These are phyloP conservation scores for Drosophila siamana DNA, from an alignment of 2,888 invertebrate species.

Conservation along the genomic window DNA sequence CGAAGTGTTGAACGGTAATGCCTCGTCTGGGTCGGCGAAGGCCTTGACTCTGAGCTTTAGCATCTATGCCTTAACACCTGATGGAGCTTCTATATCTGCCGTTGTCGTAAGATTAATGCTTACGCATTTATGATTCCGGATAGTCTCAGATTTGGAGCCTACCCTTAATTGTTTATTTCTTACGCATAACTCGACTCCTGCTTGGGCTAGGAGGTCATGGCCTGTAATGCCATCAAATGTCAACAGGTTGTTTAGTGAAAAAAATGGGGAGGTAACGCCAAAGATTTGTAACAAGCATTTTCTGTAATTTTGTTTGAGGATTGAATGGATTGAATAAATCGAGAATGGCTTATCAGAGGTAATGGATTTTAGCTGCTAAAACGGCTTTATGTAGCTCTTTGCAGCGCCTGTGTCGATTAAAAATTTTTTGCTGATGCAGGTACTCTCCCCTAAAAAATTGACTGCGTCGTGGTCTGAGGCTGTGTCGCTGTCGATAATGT, in stretches of 20 bases:
- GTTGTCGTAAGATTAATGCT: not conserved
- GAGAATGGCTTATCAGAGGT: not conserved
- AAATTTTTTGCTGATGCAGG: too few relatives aligned
- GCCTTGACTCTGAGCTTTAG: not conserved
- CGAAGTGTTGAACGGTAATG: not conserved
- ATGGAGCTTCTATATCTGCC: too few relatives aligned
- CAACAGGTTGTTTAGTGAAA: not conserved
- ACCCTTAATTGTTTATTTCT: not conserved
- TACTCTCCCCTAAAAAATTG: not conserved
- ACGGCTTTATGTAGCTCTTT: slow-evolving; percentile 1
- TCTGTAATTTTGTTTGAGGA: not conserved
- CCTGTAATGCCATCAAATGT: slow-evolving; percentile 1
- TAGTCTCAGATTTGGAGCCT: too few relatives aligned
- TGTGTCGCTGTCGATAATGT: not conserved
- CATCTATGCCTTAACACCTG: too few relatives aligned
- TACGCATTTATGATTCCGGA: not conserved
- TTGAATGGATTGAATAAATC: not conserved
- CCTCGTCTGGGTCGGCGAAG: slow-evolving; percentile 2
- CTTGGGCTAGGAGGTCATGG: not conserved
- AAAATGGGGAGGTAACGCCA: not conserved
- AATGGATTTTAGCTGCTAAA: not conserved
- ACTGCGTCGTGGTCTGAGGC: not conserved
- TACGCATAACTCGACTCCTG: not conserved
- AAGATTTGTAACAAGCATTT: not conserved
- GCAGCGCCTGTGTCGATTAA: slow-evolving; percentile 1